Conservation (phyloP, 2,797 vertebrate genomes). For the Hephaestus fuliginosus region DNA sequence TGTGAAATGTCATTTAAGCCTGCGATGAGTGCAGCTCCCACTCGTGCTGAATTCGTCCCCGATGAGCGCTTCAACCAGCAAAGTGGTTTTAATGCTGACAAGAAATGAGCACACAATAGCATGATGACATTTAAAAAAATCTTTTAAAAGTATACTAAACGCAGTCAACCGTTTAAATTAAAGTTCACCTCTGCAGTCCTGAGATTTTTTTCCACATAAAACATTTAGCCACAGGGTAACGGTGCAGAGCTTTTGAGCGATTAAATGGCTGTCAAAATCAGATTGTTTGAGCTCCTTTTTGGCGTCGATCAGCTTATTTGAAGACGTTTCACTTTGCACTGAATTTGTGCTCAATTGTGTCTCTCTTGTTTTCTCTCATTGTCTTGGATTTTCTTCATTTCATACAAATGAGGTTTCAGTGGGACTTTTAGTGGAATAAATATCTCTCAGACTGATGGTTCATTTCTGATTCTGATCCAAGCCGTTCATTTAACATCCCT, state of each 20-base stretch:
- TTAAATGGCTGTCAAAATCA: neutral
- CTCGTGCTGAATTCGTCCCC: neutral
- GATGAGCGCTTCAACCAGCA: neutral
- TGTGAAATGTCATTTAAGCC: neutral
- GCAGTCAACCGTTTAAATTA: neutral
- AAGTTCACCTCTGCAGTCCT: neutral
- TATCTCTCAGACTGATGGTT: neutral
- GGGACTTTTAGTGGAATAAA: neutral
- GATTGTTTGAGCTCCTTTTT: neutral
- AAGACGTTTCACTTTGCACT: neutral
- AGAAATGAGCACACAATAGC: neutral
- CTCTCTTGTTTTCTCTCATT: neutral
- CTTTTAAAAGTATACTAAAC: neutral
- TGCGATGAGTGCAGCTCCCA: neutral
- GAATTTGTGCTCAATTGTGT: neutral
- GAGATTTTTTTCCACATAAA: neutral
- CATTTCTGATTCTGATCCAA: neutral
- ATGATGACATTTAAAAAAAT: neutral
- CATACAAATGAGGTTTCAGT: neutral
- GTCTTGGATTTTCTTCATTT: neutral
- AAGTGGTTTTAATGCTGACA: neutral
- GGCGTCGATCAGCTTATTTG: neutral
- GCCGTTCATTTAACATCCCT: neutral
- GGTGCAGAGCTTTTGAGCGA: neutral
- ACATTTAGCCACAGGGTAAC: neutral